These are phyloP conservation scores for Oryzias melastigma DNA, from an alignment of 2,113 vertebrate genomes.

Conservation along the genomic window DNA sequence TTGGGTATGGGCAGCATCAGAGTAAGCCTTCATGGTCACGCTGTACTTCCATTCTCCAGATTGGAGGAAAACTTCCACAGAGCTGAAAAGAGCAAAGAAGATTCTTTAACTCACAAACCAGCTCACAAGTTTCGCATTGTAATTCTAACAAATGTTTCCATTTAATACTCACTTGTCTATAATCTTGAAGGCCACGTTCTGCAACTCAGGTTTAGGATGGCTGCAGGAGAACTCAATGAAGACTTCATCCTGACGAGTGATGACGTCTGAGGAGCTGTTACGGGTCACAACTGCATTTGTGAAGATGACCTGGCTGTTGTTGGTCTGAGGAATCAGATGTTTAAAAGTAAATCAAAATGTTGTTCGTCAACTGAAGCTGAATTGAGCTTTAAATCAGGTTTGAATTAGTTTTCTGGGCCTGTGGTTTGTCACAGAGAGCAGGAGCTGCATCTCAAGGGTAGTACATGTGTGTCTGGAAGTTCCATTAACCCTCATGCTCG, in stretches of 20 bases:
- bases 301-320: constrained; percentile 21
- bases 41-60: constrained; percentile 9
- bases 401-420: too few relatives aligned
- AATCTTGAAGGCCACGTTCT: constrained; percentile 14
- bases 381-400: too few relatives aligned
- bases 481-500: too few relatives aligned
- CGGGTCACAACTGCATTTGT: constrained; percentile 5
- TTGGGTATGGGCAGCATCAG: not conserved
- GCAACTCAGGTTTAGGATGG: constrained; percentile 2
- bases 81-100: constrained; percentile 4
- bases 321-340: constrained; percentile 8
- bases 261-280: not conserved
- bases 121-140: too few relatives aligned
- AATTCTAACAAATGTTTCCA: too few relatives aligned
- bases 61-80: not conserved
- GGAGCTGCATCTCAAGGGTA: too few relatives aligned
- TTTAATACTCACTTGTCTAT: not conserved
- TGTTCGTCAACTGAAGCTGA: too few relatives aligned
- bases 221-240: constrained; percentile 37
- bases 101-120: not conserved
- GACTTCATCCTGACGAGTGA: not conserved
- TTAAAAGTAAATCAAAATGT: not conserved
- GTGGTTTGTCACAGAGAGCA: too few relatives aligned
- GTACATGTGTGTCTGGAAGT: too few relatives aligned
- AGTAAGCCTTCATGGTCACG: constrained; percentile 13